phyloP scores from a whole-genome alignment of 1,140 invertebrate genomes.

The Megalopta genalis region DNA sequence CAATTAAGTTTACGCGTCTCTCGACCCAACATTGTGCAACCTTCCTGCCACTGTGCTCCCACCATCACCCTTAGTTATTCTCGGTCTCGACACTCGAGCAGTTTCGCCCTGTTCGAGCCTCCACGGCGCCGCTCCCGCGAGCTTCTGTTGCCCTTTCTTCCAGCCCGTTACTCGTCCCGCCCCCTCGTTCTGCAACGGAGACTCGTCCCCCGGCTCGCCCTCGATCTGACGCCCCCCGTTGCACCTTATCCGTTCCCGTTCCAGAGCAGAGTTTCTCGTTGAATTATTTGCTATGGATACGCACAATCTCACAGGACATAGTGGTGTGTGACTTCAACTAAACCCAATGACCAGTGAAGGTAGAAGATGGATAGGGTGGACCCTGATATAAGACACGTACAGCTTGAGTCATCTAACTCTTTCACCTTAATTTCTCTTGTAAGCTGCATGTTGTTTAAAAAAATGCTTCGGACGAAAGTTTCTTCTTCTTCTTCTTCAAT shows the following conservation, averaged over 20 bases:
- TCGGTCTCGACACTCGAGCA: conserved; percentile 42
- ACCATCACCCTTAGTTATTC: conserved; percentile 60
- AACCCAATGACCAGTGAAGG: too few species aligned
- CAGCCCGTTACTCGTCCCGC: conserved; percentile 28
- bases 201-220: too few species aligned
- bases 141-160: conserved; percentile 22
- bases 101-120: background rate
- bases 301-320: too few species aligned
- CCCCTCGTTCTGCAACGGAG: too few species aligned
- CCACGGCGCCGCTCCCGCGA: background rate
- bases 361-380: too few species aligned
- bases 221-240: background rate
- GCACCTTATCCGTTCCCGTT: background rate
- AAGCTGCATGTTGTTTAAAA: too few species aligned
- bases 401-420: too few species aligned
- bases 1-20: conserved; percentile 76
- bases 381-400: too few species aligned
- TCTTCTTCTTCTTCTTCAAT: too few species aligned
- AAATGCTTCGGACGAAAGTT: too few species aligned
- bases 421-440: too few species aligned
- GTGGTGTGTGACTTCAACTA: too few species aligned
- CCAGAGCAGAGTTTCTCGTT: background rate
- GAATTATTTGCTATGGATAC: conserved; percentile 39
- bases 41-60: conserved; percentile 33
- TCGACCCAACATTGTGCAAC: conserved; percentile 60